phyloP scores from a whole-genome alignment of 2,797 vertebrate species.

The Notamacropus eugenii region DNA sequence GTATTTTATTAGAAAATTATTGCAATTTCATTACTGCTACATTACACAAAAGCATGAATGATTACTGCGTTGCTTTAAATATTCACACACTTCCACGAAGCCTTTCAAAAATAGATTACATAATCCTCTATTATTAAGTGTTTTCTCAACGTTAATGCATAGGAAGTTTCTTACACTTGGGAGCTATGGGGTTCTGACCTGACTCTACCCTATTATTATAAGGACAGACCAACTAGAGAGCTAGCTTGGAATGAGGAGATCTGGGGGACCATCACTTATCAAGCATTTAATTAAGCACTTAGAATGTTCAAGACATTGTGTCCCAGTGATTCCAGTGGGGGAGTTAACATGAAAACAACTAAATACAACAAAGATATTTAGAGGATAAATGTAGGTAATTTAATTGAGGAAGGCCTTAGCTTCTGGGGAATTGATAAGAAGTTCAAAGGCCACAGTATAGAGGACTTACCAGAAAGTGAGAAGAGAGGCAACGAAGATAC shows the following conservation, averaged over 20 bases:
- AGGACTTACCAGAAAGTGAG: background rate
- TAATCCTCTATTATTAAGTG: background rate
- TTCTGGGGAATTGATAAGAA: background rate
- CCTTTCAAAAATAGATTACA: background rate
- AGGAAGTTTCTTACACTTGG: background rate
- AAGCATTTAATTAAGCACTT: background rate
- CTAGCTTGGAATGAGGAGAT: background rate
- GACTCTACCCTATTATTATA: background rate
- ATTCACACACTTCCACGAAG: background rate
- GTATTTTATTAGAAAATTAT: slow-evolving; percentile 18
- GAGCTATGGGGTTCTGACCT: background rate
- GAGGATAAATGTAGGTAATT: background rate
- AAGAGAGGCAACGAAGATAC: background rate
- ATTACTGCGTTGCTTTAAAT: background rate
- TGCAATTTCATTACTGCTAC: slow-evolving; percentile 26
- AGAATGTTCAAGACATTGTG: background rate
- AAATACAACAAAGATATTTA: background rate
- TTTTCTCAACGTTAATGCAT: background rate
- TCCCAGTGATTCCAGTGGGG: background rate
- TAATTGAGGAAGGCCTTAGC: background rate
- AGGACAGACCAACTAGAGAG: too few relatives aligned
- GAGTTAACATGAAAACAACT: background rate
- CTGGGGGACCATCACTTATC: background rate
- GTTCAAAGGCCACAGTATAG: background rate
- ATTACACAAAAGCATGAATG: background rate